Evolutionary conservation across 2,113 vertebrate genomes (phyloP).

Genomic region (Nettapus auritus): DNA sequence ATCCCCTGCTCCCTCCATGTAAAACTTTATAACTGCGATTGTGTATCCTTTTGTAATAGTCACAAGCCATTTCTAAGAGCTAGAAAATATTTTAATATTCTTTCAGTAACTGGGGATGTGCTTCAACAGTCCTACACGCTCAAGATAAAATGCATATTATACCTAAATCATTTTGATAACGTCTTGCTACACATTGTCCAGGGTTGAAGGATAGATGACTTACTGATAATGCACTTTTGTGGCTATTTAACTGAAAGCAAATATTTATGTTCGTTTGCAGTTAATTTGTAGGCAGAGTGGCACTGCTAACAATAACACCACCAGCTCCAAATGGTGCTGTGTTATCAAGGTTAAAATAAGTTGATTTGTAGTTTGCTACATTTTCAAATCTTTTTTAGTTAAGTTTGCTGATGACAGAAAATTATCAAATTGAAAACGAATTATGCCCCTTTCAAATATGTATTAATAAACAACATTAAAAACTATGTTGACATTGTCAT

Average conservation of each 20-base stretch:
- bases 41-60: neutral
- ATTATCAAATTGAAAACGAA: neutral
- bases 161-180: neutral
- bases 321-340: neutral
- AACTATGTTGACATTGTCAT: rapidly evolving
- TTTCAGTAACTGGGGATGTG: neutral
- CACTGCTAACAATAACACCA: neutral
- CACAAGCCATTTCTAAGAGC: neutral
- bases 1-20: neutral
- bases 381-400: neutral
- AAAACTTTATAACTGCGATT: neutral
- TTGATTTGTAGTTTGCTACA: neutral
- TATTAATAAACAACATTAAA: neutral
- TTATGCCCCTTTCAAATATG: neutral
- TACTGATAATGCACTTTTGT: neutral
- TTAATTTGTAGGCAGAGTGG: neutral
- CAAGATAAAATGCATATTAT: neutral
- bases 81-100: neutral
- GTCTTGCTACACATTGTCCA: neutral
- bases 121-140: neutral
- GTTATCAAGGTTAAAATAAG: neutral
- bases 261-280: neutral
- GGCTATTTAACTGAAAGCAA: neutral
- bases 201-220: neutral
- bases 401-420: neutral